Evolutionary conservation across 2,113 vertebrate genomes (phyloP).

Genomic region (Hyaena hyaena): DNA sequence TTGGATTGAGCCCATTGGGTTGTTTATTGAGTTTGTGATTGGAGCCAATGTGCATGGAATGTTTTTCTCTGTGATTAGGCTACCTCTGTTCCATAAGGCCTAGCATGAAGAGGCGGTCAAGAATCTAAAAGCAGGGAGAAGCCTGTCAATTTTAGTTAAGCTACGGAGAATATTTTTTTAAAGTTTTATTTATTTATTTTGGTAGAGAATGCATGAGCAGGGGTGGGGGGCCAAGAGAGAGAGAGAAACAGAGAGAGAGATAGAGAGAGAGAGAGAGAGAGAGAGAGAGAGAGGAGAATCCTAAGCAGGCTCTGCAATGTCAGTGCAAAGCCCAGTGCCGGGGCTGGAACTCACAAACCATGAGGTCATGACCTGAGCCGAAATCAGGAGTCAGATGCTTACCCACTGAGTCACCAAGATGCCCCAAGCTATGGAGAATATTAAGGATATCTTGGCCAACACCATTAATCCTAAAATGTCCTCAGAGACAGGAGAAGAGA

Average conservation of each 20-base stretch:
- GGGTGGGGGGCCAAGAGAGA: too few species aligned
- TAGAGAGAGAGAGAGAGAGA: too few species aligned
- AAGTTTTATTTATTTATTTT: too few species aligned
- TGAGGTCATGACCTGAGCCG: too few species aligned
- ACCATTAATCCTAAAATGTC: not conserved
- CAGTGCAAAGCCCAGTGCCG: too few species aligned
- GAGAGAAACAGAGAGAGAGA: too few species aligned
- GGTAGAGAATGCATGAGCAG: too few species aligned
- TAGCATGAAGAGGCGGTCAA: not conserved
- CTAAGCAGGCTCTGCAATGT: too few species aligned
- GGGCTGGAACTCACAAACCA: too few species aligned
- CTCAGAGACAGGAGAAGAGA: not conserved
- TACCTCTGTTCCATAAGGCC: not conserved
- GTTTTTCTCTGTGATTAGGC: not conserved
- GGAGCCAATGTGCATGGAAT: not conserved
- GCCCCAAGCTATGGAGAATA: not conserved
- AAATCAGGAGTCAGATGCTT: too few species aligned
- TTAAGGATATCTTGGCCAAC: not conserved
- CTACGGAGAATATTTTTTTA: not conserved
- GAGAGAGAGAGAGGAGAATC: too few species aligned
- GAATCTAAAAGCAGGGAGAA: not conserved
- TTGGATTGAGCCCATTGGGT: not conserved
- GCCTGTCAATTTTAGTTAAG: not conserved
- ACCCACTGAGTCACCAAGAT: too few species aligned
- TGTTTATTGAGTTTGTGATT: not conserved